Base-by-base conservation (phyloP, 2,888 invertebrate genomes). In the Erpobdella octoculata region DNA sequence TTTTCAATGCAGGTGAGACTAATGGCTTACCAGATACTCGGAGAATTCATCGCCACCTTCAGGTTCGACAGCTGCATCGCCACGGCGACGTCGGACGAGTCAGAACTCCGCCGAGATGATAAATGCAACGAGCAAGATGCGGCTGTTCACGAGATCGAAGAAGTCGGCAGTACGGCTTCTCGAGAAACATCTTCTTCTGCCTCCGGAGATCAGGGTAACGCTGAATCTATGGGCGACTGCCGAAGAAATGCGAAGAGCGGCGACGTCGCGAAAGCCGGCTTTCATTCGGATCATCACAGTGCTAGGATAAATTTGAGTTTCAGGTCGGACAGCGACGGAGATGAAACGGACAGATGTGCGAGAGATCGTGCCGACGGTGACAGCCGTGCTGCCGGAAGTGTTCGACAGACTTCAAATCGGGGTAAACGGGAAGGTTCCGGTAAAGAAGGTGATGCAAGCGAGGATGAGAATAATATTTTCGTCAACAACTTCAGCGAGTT, bases 21-120 rank as follows among this genome's bases (percentile, higher is more conserved):
- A 31, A 33, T 41, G 33, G 71, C 71, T 18, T 71, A 65, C 58
- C 66, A 71, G 38, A 25, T 38, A 6, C 58, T 71, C n/a, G 71
- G 71, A n/a, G 67, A 66, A 37, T 71, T 71, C 59, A 71, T 71
- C 18, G 36, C 37, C 33, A 65, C 71, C 18, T 71, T 71, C 58
- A n/a, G 46, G n/a, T 15, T 41, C 48, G 69, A 53, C 37, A 33
- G n/a, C 9, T 31, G n/a, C 8, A 62, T 33, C 5, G 62, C 31
- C n/a, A 62, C 46, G 62, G 33, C 31, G 62, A 62, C 31, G 62
- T 31, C 31, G 62, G n/a, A n/a, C n/a, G n/a, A n/a, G n/a, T n/a
- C n/a, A n/a, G n/a, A n/a, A n/a, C n/a, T n/a, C n/a, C n/a, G n/a
- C n/a, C n/a, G n/a, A n/a, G n/a, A 46, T 46, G 18, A 5, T 5